phyloP scores from a whole-genome alignment of 2,797 vertebrate species.

The Capromys pilorides region DNA sequence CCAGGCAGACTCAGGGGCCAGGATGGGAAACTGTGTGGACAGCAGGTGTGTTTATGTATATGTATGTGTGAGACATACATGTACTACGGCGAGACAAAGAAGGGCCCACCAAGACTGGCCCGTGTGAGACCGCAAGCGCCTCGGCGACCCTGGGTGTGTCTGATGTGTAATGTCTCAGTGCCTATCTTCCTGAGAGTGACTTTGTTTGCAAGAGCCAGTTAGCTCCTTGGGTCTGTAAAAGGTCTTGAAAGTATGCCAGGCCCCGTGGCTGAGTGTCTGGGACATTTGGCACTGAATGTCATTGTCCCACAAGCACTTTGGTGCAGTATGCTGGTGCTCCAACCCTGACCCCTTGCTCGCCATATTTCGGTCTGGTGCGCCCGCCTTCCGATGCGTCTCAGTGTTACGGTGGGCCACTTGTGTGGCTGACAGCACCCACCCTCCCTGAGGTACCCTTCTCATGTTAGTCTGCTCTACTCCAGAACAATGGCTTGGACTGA shows the following conservation, averaged over 20 bases:
- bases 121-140: neutral
- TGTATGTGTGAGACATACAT: neutral
- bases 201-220: neutral
- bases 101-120: neutral
- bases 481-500: conserved; percentile 75
- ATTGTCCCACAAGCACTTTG: neutral
- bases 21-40: neutral
- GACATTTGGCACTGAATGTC: neutral
- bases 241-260: neutral
- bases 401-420: conserved; percentile 43
- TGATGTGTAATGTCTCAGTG: neutral
- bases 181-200: neutral
- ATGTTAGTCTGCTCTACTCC: conserved; percentile 14
- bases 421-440: neutral
- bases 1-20: neutral
- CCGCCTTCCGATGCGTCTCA: neutral
- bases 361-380: neutral
- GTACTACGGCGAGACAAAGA: neutral
- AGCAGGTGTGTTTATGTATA: neutral
- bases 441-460: neutral
- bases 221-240: conserved; percentile 1
- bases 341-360: neutral
- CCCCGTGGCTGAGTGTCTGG: neutral
- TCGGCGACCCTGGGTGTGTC: neutral
- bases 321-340: rapidly evolving